phyloP scores from a whole-genome alignment of 1,140 invertebrate genomes.

The Doryteuthis pealeii region DNA sequence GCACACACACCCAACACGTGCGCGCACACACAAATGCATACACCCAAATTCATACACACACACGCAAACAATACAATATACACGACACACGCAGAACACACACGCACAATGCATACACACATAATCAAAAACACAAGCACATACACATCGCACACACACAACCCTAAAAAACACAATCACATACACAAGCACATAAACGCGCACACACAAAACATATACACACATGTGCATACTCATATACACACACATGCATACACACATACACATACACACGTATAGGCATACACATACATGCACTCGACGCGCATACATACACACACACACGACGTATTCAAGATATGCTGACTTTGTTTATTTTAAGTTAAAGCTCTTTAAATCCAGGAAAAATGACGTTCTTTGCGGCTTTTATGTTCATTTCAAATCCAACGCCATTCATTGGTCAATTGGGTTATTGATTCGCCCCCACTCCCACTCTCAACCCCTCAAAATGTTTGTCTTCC shows the following conservation, averaged over 20 bases:
- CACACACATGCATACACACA: background rate
- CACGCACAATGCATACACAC: background rate
- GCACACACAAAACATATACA: background rate
- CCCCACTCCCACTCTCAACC: no score
- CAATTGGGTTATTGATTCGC: no score
- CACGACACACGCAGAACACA: background rate
- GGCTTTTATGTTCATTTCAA: no score
- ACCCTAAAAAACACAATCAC: background rate
- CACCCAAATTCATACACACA: no score
- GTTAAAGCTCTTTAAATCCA: no score
- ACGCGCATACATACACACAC: background rate
- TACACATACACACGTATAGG: background rate
- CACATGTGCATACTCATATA: background rate
- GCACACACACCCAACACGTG: background rate
- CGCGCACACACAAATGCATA: no score
- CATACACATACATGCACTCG: background rate
- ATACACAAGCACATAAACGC: background rate
- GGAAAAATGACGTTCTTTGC: no score
- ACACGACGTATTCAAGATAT: no score
- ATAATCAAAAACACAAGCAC: background rate
- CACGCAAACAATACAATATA: no score
- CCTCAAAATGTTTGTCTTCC: no score
- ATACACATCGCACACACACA: background rate
- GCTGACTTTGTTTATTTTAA: no score
- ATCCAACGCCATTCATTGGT: no score